These are phyloP conservation scores for Dascillus cervinus DNA, from an alignment of 2,888 invertebrate genomes.

Conservation along the genomic window DNA sequence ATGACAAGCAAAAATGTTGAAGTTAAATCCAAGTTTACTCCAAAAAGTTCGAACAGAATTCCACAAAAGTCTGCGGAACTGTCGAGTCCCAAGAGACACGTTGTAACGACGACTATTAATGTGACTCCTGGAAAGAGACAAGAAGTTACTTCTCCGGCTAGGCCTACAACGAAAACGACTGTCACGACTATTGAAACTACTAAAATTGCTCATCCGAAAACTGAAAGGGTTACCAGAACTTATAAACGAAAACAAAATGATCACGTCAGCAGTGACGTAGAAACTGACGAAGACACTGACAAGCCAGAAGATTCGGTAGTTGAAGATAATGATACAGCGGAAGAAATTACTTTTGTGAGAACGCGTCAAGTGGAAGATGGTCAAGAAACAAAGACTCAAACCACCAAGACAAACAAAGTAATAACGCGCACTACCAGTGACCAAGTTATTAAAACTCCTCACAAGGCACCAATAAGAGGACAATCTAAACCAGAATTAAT, in stretches of 20 bases:
- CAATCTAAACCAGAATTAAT: slow-evolving; percentile 23
- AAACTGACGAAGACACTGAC: slow-evolving; percentile 24
- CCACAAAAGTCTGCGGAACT: slow-evolving; percentile 2
- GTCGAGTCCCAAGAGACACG: slow-evolving; percentile 14
- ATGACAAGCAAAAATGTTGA: slow-evolving; percentile 24
- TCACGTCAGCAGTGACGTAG: slow-evolving; percentile 27
- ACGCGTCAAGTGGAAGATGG: too few species aligned
- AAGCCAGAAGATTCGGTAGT: slow-evolving; percentile 13
- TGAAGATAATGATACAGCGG: too few species aligned
- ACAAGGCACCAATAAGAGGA: slow-evolving; percentile 39
- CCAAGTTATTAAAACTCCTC: slow-evolving; percentile 47
- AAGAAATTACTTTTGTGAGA: too few species aligned
- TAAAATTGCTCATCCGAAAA: slow-evolving; percentile 14
- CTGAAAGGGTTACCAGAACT: too few species aligned
- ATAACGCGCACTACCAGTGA: slow-evolving; percentile 50
- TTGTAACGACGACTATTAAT: slow-evolving; percentile 30
- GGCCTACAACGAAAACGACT: slow-evolving; percentile 10
- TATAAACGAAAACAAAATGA: slow-evolving; percentile 18
- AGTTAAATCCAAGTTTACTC: slow-evolving; percentile 15
- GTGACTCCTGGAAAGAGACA: slow-evolving; percentile 23
- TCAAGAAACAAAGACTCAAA: slow-evolving; percentile 10
- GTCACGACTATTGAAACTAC: slow-evolving; percentile 12
- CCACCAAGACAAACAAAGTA: slow-evolving; percentile 7
- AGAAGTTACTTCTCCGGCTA: slow-evolving; percentile 5
- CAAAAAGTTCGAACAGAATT: slow-evolving; percentile 12